Evolutionary conservation across 2,888 invertebrate species (phyloP).

Genomic region (Megaustenia siamemsis): DNA sequence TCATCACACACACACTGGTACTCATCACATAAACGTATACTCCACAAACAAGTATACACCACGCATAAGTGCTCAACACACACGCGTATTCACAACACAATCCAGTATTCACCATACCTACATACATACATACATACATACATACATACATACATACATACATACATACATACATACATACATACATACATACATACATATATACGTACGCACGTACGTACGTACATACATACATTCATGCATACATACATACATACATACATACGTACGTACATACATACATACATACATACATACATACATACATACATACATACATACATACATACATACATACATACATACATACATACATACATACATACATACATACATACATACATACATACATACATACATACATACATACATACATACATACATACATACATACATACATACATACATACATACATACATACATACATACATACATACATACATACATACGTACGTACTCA

Average conservation of each 20-base stretch:
- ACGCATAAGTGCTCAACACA: too few relatives aligned
- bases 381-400: too few relatives aligned
- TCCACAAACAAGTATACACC: too few relatives aligned
- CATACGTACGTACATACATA: conserved; percentile 15
- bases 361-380: conserved; percentile 7
- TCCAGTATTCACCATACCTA: too few relatives aligned
- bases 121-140: too few relatives aligned
- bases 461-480: conserved; percentile 3
- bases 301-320: neutral
- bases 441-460: neutral
- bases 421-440: neutral
- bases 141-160: too few relatives aligned
- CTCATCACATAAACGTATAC: too few relatives aligned
- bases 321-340: neutral
- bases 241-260: conserved; percentile 26
- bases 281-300: conserved; percentile 9
- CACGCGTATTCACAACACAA: too few relatives aligned
- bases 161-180: conserved; percentile 24
- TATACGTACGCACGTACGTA: neutral
- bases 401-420: neutral
- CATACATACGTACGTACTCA: neutral
- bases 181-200: conserved; percentile 5
- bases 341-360: neutral
- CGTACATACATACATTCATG: neutral
- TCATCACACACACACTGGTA: too few relatives aligned